Conservation (phyloP, 2,797 vertebrate genomes). For the Mycteria americana region DNA sequence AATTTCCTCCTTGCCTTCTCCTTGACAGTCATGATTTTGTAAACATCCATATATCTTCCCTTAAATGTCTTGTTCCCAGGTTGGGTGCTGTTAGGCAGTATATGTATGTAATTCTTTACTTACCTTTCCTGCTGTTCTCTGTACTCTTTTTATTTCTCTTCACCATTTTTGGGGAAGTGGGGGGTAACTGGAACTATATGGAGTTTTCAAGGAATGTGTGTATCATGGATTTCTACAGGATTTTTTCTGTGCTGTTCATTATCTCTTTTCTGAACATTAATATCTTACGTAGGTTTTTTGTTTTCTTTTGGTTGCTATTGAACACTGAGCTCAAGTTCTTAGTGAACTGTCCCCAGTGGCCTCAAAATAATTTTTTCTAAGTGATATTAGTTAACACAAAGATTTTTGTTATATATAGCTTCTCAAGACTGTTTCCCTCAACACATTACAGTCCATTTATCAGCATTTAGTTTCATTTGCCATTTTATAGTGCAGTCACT, state of each 20-base stretch:
- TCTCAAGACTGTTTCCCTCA: not conserved
- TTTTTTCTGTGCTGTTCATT: not conserved
- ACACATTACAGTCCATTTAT: not conserved
- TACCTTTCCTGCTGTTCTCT: not conserved
- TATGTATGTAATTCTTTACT: not conserved
- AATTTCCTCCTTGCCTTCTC: not conserved
- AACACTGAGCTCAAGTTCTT: not conserved
- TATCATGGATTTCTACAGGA: not conserved
- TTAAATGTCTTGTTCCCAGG: not conserved
- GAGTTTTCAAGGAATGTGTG: not conserved
- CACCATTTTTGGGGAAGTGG: not conserved
- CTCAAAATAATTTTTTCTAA: not conserved
- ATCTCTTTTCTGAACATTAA: not conserved
- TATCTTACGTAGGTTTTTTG: not conserved
- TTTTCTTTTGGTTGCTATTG: not conserved
- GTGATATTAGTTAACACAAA: not conserved
- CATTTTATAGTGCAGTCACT: not conserved
- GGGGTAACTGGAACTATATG: not conserved
- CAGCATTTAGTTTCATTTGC: not conserved
- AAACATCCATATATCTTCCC: not conserved
- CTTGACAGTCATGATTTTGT: not conserved
- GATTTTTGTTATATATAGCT: not conserved
- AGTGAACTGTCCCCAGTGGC: not conserved
- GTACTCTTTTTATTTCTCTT: not conserved
- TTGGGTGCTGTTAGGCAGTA: not conserved